These are phyloP conservation scores for Leptoteleia sp. DNA, from an alignment of 1,140 invertebrate species.

Conservation along the genomic window DNA sequence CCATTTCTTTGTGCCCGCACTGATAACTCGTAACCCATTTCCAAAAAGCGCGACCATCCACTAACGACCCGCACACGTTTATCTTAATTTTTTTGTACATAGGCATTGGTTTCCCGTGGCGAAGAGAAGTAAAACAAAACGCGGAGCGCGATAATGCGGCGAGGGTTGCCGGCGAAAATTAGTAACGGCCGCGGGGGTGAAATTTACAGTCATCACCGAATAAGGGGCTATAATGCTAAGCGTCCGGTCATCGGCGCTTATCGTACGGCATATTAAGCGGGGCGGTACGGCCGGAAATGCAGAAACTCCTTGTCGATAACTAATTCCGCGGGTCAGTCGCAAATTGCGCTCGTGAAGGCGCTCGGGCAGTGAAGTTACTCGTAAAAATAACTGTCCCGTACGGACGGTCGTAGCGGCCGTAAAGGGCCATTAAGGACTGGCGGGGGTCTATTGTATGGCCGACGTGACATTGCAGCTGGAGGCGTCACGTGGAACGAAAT, in stretches of 20 bases:
- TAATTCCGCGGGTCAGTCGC: slow-evolving; percentile 41
- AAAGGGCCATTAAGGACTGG: slow-evolving; percentile 73
- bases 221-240: slow-evolving; percentile 28
- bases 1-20: neutral
- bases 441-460: slow-evolving; percentile 67
- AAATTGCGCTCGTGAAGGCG: slow-evolving; percentile 34
- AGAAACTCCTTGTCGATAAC: slow-evolving; percentile 42
- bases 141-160: neutral
- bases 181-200: slow-evolving; percentile 9
- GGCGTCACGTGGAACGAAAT: slow-evolving; percentile 60
- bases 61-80: slow-evolving; percentile 3
- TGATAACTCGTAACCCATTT: neutral
- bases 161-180: slow-evolving; percentile 20
- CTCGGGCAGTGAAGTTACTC: slow-evolving; percentile 38
- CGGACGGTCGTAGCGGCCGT: slow-evolving; percentile 58
- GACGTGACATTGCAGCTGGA: slow-evolving; percentile 67
- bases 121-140: slow-evolving; percentile 1
- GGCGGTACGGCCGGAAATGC: slow-evolving; percentile 16
- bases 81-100: slow-evolving; percentile 14
- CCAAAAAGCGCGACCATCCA: neutral
- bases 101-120: slow-evolving; percentile 4
- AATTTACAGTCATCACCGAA: slow-evolving; percentile 18
- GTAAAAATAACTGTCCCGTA: slow-evolving; percentile 76
- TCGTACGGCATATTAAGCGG: slow-evolving; percentile 30
- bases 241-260: slow-evolving; percentile 33